Percentiles rank a stretch among this genome's conserved stretches.
Evolutionary conservation across 2,797 vertebrate species (phyloP).

Genomic region (Phoebastria nigripes): DNA sequence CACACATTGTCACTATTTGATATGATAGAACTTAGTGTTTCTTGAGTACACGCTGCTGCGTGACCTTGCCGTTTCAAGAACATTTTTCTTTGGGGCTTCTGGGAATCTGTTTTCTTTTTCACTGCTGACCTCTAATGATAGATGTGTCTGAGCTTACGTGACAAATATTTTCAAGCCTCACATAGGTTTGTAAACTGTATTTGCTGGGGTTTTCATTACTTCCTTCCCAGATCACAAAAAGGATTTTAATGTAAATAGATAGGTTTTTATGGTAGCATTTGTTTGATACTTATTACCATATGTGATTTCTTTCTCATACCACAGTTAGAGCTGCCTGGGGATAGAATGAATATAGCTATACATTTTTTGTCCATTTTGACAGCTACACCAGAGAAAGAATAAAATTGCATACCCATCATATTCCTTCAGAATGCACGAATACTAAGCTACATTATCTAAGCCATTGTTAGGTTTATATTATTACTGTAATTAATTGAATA

Average conservation of each 20-base stretch:
- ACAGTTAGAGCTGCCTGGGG: neutral
- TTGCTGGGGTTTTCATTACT: constrained; percentile 14
- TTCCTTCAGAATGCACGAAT: neutral
- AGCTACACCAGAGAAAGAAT: neutral
- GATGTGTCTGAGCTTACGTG: constrained; percentile 21
- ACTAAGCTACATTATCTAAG: neutral
- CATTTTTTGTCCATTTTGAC: constrained; percentile 16
- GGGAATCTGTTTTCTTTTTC: constrained; percentile 45
- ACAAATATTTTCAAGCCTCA: constrained; percentile 27
- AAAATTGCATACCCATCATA: neutral
- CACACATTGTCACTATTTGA: neutral
- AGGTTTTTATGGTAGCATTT: constrained; percentile 22
- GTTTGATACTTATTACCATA: constrained; percentile 38
- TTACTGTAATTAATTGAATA: neutral
- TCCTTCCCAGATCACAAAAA: neutral
- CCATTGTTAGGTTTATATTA: neutral
- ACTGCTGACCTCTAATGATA: constrained; percentile 42
- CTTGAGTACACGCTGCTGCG: neutral
- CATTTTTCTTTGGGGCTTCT: constrained; percentile 30
- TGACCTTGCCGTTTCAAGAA: constrained; percentile 50
- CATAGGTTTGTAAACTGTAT: neutral
- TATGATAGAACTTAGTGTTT: neutral
- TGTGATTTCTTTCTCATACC: constrained; percentile 5
- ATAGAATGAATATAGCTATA: neutral
- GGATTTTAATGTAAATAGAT: constrained; percentile 37